A percentile compares a stretch with the other conserved stretches of the same genome.
These are phyloP conservation scores for Lasiommata megera DNA, from an alignment of 2,888 invertebrate genomes.

Conservation along the genomic window DNA sequence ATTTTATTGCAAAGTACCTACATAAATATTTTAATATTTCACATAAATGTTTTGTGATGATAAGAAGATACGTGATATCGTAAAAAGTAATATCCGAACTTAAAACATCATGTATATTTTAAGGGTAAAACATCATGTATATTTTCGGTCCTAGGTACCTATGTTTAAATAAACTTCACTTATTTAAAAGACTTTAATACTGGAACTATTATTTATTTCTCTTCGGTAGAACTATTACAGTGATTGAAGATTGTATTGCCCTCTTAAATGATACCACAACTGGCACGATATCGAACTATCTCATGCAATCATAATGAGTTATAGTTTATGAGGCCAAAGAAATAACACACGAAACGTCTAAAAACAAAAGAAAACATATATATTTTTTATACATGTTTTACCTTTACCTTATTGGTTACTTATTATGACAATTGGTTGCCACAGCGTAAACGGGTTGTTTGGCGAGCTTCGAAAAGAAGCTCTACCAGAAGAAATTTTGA, in stretches of 20 bases:
- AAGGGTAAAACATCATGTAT: too few relatives aligned
- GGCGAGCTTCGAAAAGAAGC: too few relatives aligned
- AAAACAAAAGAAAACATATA: too few relatives aligned
- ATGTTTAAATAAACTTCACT: not conserved
- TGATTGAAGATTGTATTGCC: constrained; percentile 7
- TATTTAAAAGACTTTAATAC: not conserved
- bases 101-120: too few relatives aligned
- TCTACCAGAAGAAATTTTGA: too few relatives aligned
- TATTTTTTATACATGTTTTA: too few relatives aligned
- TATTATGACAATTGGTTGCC: too few relatives aligned
- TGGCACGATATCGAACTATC: constrained; percentile 19
- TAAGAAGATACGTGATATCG: not conserved
- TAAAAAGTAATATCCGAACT: not conserved
- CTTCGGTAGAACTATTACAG: not conserved
- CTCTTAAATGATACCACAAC: constrained; percentile 2
- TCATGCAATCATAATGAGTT: constrained; percentile 21
- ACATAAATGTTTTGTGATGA: not conserved
- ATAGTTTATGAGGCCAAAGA: constrained; percentile 1
- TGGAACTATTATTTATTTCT: not conserved
- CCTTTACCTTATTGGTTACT: too few relatives aligned
- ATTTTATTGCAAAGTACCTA: too few relatives aligned
- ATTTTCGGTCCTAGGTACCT: too few relatives aligned
- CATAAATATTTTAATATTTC: too few relatives aligned
- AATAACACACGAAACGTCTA: not conserved
- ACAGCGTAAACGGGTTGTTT: too few relatives aligned